Base-by-base conservation (phyloP, 2,113 vertebrate species). In the Megalops atlanticus region DNA sequence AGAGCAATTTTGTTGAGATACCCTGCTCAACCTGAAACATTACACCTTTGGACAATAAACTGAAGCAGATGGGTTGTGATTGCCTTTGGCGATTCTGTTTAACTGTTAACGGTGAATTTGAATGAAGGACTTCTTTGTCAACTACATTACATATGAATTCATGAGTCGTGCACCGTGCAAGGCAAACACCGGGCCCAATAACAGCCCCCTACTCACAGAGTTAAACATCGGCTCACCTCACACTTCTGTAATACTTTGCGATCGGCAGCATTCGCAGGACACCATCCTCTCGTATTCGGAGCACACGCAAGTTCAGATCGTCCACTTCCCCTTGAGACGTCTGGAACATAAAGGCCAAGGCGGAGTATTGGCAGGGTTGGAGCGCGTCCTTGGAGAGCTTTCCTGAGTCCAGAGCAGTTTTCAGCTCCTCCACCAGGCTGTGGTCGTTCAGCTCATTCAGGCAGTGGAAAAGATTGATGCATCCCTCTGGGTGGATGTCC, bases 381-480 rank as follows among this genome's bases (percentile, higher is more conserved):
- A 74, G 70, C 12, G 15, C 10, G 6, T 35, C 31, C 10, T 24
- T 52, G 4, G 70, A 36, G 21, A 80, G 35, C 31, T 27, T 16
- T 52, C 79, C 70, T 16, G 70, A 36, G 8, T 64, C 38, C 21
- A 80, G 3, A 7, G 79, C 31, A 1, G 40, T 52, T 33, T 80
- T 80, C 16, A 80, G 16, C 18, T 74, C 72, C 12, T 80, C 79
- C 4, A 33, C 70, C 2, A 80, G 45, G 38, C 10, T 27, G 70
- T n/a, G 35, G 36, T 72, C 79, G 1, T 74, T 74, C 43, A 80
- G n/a, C n/a, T n/a, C n/a, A n/a, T n/a, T n/a, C n/a, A n/a, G n/a
- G n/a, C n/a, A n/a, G n/a, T n/a, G n/a, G 27, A 80, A 36, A 12
- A 80, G 70, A 7, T 74, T 80, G 27, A 80, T 58, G 47, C 70